Conservation (phyloP, 2,797 vertebrate species). For the Sciaenops ocellatus region DNA sequence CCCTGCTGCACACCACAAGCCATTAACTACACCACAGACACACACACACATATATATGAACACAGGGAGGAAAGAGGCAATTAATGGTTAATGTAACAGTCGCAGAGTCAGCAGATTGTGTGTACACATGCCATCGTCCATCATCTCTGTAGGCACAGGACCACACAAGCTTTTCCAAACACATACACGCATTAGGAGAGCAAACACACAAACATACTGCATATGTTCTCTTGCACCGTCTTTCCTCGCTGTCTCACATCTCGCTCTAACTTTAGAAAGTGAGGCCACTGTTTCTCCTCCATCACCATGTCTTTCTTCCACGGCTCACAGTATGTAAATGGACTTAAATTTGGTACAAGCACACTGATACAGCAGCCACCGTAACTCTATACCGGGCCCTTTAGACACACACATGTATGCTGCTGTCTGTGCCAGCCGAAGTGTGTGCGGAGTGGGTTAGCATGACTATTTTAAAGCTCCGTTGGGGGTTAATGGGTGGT, state of each 20-base stretch:
- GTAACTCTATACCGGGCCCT: conserved; percentile 50
- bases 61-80: conserved; percentile 49
- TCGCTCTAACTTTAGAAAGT: conserved; percentile 61
- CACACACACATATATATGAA: conserved; percentile 32
- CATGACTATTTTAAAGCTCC: conserved; percentile 63
- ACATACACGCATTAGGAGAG: neutral
- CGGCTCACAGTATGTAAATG: conserved; percentile 45
- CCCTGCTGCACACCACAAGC: conserved; percentile 67
- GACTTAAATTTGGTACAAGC: conserved; percentile 32
- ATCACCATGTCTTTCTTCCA: conserved; percentile 37
- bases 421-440: conserved; percentile 15
- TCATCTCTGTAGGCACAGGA: conserved; percentile 58
- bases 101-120: conserved; percentile 72
- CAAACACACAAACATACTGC: conserved; percentile 29
- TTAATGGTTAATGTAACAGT: conserved; percentile 75
- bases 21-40: conserved; percentile 63
- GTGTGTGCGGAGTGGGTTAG: conserved; percentile 36
- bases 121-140: conserved; percentile 62
- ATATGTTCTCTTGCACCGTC: neutral
- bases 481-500: conserved; percentile 50
- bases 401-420: conserved; percentile 16
- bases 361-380: conserved; percentile 38
- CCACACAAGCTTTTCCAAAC: conserved; percentile 24
- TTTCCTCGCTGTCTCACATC: conserved; percentile 47
- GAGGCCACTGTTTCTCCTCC: conserved; percentile 37